Base-by-base conservation (phyloP, 2,888 invertebrate species). In the Rapana venosa region DNA sequence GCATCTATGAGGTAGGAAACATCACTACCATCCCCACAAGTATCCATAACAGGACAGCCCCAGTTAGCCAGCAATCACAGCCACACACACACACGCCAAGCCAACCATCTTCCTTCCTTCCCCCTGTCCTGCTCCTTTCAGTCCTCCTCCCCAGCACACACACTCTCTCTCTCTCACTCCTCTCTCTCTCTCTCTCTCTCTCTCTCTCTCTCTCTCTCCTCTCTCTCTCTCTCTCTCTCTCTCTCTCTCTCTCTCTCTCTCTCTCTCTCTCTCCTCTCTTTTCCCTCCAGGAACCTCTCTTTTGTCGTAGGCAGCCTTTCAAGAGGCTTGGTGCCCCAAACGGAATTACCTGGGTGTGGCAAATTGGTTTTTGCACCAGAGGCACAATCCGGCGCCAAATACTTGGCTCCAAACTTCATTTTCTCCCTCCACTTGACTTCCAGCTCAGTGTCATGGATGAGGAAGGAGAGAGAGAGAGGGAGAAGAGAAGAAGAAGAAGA, bases 331-430 rank as follows among this genome's bases (percentile, higher is more conserved):
- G 88, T 17, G 35, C 22, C 35, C 88, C 83, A 88, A 88, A 88
- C 88, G 88, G 83, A 88, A 88, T 88, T 88, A 88, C 88, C 88
- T 88, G 88, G 61, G 35, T 83, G 88, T 81, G 30, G 88, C 36
- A 88, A 88, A 88, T 88, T 88, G 88, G 88, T 83, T 88, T 88
- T 81, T 84, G 66, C 88, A 70, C 81, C 88, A 88, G 83, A 83
- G 84, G 83, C 83, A 61, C 83, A 84, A 88, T 88, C 88, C 36
- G 36, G 81, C 15, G 81, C 83, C 61, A 84, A 36, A 88, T 66
- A 56, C 88, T 35, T 36, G 61, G 83, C 81, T 88, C 56, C 83
- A 83, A 88, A 88, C 47, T 79, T 56, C 56, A 83, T 88, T 88
- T 81, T 77, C 81, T 22, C 81, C 79, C n/a, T n/a, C 81, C 88